phyloP scores from a whole-genome alignment of 2,888 invertebrate genomes.

The Actias luna region DNA sequence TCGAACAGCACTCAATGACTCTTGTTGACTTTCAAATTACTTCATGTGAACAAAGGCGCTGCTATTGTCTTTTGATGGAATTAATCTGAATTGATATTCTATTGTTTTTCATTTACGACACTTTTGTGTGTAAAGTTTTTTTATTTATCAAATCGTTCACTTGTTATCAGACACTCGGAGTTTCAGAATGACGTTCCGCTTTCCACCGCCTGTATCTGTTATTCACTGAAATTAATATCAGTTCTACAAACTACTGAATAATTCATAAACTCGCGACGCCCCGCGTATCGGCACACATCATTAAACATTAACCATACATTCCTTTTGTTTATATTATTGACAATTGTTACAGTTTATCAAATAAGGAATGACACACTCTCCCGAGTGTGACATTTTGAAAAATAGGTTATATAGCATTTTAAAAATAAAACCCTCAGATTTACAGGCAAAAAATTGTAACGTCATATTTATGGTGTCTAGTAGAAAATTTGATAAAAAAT shows the following conservation, averaged over 20 bases:
- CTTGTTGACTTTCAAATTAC: neutral
- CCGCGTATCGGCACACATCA: too few species aligned
- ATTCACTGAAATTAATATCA: neutral
- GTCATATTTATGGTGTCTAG: too few species aligned
- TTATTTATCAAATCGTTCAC: neutral
- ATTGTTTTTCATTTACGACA: neutral
- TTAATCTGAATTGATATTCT: neutral
- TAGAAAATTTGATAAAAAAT: too few species aligned
- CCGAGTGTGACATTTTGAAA: too few species aligned
- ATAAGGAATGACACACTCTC: too few species aligned
- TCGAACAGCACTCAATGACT: neutral
- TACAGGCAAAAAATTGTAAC: too few species aligned
- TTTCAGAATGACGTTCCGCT: neutral
- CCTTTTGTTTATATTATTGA: too few species aligned
- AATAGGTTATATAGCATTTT: too few species aligned
- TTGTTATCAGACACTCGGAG: neutral
- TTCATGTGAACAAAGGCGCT: neutral
- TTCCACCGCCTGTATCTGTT: too few species aligned
- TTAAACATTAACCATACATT: too few species aligned
- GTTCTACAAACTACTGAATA: neutral
- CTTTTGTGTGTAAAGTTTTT: neutral
- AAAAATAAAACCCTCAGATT: too few species aligned
- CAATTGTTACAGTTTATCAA: too few species aligned
- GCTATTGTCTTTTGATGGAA: neutral
- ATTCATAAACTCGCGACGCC: neutral